A percentile compares a stretch with the other conserved stretches of the same genome.
These are phyloP conservation scores for Hymenopus coronatus DNA, from an alignment of 2,888 invertebrate genomes.

Conservation along the genomic window DNA sequence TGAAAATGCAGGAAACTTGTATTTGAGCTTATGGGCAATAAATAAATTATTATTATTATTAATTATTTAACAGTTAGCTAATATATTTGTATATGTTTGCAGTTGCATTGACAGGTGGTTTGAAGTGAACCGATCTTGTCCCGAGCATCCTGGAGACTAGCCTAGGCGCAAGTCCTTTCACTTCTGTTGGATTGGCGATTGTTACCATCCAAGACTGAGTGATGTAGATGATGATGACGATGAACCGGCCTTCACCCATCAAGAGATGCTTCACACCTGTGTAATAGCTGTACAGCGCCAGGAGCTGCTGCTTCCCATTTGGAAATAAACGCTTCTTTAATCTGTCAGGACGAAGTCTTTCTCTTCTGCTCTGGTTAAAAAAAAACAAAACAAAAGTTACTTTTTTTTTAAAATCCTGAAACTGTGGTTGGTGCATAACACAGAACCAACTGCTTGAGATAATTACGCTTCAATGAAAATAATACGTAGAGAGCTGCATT, in stretches of 20 bases:
- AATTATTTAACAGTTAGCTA: too few relatives aligned
- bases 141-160: conserved; percentile 95
- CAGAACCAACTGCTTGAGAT: background rate
- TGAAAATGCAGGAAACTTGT: too few relatives aligned
- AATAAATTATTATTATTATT: too few relatives aligned
- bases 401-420: background rate
- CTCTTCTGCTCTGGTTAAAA: background rate
- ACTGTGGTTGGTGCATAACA: background rate
- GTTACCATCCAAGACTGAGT: background rate
- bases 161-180: conserved; percentile 10
- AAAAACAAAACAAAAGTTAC: background rate
- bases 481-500: background rate
- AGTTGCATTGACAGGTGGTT: conserved; percentile 99
- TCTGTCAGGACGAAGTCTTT: background rate
- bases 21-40: too few relatives aligned
- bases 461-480: conserved; percentile 16
- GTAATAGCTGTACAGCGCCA: background rate
- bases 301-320: background rate
- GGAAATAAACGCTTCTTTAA: background rate
- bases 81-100: conserved; percentile 46
- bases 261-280: background rate
- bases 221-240: background rate
- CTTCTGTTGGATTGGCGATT: background rate
- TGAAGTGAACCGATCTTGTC: conserved; percentile 97
- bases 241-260: background rate